Conservation (phyloP, 2,888 invertebrate genomes). For the Sthenelais limicola region DNA sequence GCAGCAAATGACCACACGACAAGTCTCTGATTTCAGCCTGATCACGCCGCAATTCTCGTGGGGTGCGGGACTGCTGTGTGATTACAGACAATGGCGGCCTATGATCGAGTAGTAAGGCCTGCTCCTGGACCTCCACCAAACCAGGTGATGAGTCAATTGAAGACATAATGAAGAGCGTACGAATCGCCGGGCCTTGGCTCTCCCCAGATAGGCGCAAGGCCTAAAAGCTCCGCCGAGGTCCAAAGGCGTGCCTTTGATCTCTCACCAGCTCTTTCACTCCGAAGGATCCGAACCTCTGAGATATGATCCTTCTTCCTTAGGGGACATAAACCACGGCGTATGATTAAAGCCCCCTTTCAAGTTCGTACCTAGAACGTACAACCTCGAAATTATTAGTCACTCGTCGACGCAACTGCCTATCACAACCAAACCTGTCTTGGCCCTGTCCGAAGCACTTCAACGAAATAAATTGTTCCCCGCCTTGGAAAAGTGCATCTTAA, state of each 20-base stretch:
- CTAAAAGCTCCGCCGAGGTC: background rate
- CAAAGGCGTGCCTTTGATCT: conserved; percentile 8
- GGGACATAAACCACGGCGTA: conserved; percentile 13
- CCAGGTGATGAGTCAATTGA: conserved; percentile 33
- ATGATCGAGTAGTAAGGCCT: conserved; percentile 22
- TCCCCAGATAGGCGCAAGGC: background rate
- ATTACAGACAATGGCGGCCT: conserved; percentile 31
- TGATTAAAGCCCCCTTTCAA: conserved; percentile 5
- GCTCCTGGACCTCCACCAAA: background rate
- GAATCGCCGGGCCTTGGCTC: background rate
- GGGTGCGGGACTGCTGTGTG: conserved; percentile 2
- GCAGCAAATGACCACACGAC: background rate
- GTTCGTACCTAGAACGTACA: too few relatives aligned
- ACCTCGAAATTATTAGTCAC: too few relatives aligned
- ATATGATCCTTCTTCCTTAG: conserved; percentile 13
- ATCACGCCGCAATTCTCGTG: background rate
- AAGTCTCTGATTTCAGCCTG: background rate
- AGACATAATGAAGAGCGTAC: conserved; percentile 32
- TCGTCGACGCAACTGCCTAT: too few relatives aligned
- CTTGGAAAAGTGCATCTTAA: too few relatives aligned
- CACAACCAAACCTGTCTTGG: too few relatives aligned
- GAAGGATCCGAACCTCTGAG: conserved; percentile 10
- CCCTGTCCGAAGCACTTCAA: too few relatives aligned
- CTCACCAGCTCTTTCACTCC: background rate
- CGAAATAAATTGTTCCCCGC: too few relatives aligned